A percentile compares a stretch with the other conserved stretches of the same genome.
phyloP scores from a whole-genome alignment of 2,888 invertebrate species.

The Pharmacophagus antenor region DNA sequence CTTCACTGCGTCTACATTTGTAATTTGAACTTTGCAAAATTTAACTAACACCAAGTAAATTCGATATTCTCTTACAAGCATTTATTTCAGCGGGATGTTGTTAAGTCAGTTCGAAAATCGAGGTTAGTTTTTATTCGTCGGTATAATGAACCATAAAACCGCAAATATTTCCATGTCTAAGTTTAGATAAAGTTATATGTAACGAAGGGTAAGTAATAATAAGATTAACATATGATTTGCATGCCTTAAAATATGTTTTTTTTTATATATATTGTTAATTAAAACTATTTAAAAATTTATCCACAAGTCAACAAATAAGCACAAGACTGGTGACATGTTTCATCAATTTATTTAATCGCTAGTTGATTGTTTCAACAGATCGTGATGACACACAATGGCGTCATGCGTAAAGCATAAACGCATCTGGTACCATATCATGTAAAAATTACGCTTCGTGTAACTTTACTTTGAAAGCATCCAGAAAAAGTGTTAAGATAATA shows the following conservation, averaged over 20 bases:
- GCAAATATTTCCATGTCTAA: too few species aligned
- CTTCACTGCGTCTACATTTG: too few species aligned
- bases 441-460: slow-evolving; percentile 24
- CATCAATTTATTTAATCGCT: slow-evolving; percentile 30
- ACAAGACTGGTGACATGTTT: slow-evolving; percentile 20
- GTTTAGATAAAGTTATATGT: too few species aligned
- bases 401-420: slow-evolving; percentile 20
- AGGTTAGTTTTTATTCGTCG: too few species aligned
- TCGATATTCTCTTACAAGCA: too few species aligned
- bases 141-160: too few species aligned
- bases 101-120: too few species aligned
- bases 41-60: too few species aligned
- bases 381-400: slow-evolving; percentile 26
- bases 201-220: not conserved
- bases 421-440: slow-evolving; percentile 24
- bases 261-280: not conserved
- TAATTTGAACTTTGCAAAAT: too few species aligned
- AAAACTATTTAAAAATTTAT: too few species aligned
- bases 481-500: too few species aligned
- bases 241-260: not conserved
- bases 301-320: not conserved
- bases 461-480: slow-evolving; percentile 36
- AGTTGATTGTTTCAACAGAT: slow-evolving; percentile 31
- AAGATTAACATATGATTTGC: not conserved
- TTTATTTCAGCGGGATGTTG: too few species aligned